Conservation (phyloP, 2,797 vertebrate species). For the Dendrocincla fuliginosa region DNA sequence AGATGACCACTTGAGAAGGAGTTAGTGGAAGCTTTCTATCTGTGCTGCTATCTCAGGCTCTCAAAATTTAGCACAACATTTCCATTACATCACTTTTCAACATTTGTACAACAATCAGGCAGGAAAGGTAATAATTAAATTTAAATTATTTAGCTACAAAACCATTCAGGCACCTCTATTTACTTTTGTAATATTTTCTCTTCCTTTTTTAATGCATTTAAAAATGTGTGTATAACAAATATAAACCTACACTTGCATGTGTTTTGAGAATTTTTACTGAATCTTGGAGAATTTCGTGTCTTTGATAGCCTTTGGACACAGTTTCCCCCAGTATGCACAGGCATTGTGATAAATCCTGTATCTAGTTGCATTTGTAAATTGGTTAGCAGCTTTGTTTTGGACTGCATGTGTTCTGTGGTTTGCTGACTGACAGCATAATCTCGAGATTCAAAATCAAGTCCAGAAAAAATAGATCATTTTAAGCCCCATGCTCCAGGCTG, state of each 20-base stretch:
- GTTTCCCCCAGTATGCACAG: background rate
- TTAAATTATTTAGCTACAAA: background rate
- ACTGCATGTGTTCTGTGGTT: background rate
- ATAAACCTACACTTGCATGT: rapidly evolving
- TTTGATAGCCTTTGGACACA: background rate
- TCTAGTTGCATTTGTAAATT: background rate
- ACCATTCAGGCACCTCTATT: background rate
- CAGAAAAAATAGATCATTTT: conserved; percentile 29
- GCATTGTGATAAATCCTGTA: background rate
- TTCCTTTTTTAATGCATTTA: background rate
- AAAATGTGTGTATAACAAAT: background rate
- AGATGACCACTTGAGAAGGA: background rate
- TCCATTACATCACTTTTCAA: background rate
- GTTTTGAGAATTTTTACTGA: background rate
- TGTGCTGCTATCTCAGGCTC: background rate
- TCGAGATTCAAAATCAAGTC: conserved; percentile 8
- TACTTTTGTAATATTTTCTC: background rate
- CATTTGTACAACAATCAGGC: background rate
- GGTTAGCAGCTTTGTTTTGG: background rate
- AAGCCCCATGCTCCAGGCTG: background rate
- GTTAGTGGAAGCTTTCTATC: background rate
- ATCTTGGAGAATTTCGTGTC: background rate
- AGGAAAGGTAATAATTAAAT: background rate
- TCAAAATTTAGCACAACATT: background rate
- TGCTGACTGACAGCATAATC: background rate